Base-by-base conservation (phyloP, 2,113 vertebrate species). In the Lonchura striata region DNA sequence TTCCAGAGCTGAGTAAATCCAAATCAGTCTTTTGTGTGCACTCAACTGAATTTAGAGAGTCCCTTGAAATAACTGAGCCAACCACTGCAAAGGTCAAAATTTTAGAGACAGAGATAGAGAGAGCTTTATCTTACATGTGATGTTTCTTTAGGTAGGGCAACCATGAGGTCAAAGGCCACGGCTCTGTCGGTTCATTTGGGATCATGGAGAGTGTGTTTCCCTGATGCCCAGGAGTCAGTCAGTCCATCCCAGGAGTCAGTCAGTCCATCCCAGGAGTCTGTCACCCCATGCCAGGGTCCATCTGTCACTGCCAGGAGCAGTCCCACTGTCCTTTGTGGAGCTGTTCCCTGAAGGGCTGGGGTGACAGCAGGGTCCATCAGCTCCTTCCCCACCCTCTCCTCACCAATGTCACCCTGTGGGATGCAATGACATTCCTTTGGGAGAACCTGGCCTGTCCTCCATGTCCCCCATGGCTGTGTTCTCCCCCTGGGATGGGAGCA, bases 251-350 rank as follows among this genome's bases (percentile, higher is more conserved):
- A 61, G 11, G 8, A 39, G 27, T 30, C 60, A 7, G 15, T 27
- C 59, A 44, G 41, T 44, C 3, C 61, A 42, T 31, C 28, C 27
- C 20, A 31, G 27, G 10, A 13, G 33, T 52, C 66, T 9, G 27
- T 57, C 53, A 35, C 53, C 57, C 25, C 41, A 30, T 17, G 10
- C 41, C 31, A 25, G 13, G 13, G 39, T 64, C 31, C 10, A 2
- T 30, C 24, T 30, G n/a, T 39, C 50, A 4, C 44, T 35, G 31
- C 14, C 53, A 60, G 31, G 11, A 44, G 53, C 11, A 7, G 22
- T 31, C 28, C 27, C 56, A 24, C 11, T 0, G 1, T 21, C 31
- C 25, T 31, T 57, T 2, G 3, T 0, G 0, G 61, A 41, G 16
- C 7, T 14, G 7, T 21, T 76, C 37, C 44, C 53, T 18, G 21